Evolutionary conservation across 2,888 invertebrate species (phyloP).

Genomic region (Dorcus parallelipipedus): DNA sequence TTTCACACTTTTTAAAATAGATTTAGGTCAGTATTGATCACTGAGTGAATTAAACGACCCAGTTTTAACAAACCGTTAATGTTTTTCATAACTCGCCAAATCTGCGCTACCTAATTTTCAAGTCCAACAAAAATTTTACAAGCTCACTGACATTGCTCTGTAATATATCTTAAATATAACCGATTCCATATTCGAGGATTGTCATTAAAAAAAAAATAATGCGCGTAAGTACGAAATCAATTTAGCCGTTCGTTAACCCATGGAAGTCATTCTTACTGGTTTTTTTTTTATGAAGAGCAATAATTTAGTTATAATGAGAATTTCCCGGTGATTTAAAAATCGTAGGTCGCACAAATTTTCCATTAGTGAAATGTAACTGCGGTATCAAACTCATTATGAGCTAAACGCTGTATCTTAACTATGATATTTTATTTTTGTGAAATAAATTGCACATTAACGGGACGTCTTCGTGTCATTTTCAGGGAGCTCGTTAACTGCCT

Average conservation of each 20-base stretch:
- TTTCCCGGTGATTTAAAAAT: background rate
- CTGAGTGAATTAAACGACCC: background rate
- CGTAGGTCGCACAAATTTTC: conserved; percentile 5
- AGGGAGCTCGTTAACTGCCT: conserved; percentile 26
- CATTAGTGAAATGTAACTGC: conserved; percentile 24
- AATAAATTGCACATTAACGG: conserved; percentile 32
- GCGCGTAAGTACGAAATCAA: conserved; percentile 11
- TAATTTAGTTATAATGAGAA: background rate
- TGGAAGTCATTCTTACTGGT: conserved; percentile 16
- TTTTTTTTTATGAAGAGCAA: conserved; percentile 1
- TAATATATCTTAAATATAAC: background rate
- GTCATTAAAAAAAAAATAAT: background rate
- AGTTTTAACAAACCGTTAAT: background rate
- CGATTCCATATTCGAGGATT: background rate
- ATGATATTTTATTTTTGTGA: conserved; percentile 27
- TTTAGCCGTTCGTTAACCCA: conserved; percentile 17
- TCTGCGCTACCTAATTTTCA: no score
- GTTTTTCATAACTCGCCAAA: background rate
- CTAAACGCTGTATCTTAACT: conserved; percentile 25
- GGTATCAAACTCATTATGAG: conserved; percentile 23
- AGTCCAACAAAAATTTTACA: background rate
- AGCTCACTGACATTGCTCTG: background rate
- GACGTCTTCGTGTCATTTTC: conserved; percentile 29
- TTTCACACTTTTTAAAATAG: background rate
- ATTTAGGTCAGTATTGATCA: conserved; percentile 1